Evolutionary conservation across 92 coral and sea anemone genomes (phyloP), one percentile per base, ranked within the genome.

Genomic region (Anthopleura xanthogrammica): DNA sequence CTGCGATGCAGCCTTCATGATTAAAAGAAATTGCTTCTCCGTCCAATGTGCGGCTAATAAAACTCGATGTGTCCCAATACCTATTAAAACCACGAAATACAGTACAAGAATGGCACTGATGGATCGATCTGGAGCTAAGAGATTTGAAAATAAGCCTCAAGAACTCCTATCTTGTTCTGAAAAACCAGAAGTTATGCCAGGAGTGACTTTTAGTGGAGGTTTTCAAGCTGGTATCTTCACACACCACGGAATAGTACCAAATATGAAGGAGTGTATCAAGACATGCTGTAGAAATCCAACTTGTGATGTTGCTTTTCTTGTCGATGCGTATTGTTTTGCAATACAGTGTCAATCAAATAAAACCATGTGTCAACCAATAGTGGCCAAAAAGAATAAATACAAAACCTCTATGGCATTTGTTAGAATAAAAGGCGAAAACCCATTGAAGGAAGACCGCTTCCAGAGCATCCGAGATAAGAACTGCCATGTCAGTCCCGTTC

Each of bases 1-100:
- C 14, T 96, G 99, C 79, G 93, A 92, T 56, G 94, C 94, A 2
- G 98, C 97, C 57, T 90, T 94, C 75, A 86, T 96, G 91, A 81
- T 87, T 41, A 83, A 74, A 16, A 62, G 82, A n/a, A 87, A 86
- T 19, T 96, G 99, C 60, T 96, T 85, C 78, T 89, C 97, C 20
- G 89, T 96, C 36, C 57, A 73, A 29, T 96, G 99, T 56, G 50
- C 89, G 46, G 65, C 79, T 29, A 85, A 86, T 19, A 84, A 79
- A 58, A 88, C 90, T 10, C 92, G 89, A 16, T 87, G 94, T 41
- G 78, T 91, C 5, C 93, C 93, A 14, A 60, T 85, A 62, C 41
- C 64, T 54, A 85, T 88, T 22, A 83, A 82, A 46, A 70, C 58
- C 10, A 55, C 83, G 52, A 78, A 80, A 62, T 81, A 81, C 76